These are phyloP conservation scores for Mythimna loreyi DNA, from an alignment of 2,888 invertebrate genomes.

Conservation along the genomic window DNA sequence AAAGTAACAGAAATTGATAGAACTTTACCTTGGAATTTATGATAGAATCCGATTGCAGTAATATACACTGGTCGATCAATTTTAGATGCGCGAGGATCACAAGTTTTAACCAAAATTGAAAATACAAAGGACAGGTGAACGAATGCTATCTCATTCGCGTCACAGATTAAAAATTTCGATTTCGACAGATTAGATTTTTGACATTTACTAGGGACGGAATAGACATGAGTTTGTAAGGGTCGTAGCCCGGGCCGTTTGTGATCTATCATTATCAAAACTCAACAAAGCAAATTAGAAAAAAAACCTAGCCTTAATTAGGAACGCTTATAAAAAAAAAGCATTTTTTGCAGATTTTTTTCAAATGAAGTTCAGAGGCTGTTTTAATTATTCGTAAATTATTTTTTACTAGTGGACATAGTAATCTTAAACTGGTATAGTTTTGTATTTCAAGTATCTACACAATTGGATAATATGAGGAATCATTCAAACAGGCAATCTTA, in stretches of 20 bases:
- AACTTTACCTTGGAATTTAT: constrained; percentile 45
- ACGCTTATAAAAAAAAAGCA: too few relatives aligned
- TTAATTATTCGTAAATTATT: too few relatives aligned
- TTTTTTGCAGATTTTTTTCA: too few relatives aligned
- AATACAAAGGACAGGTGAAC: constrained; percentile 44
- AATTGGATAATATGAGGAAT: too few relatives aligned
- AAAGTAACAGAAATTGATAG: not conserved
- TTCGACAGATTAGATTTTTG: constrained; percentile 20
- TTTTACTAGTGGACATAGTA: too few relatives aligned
- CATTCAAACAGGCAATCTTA: too few relatives aligned
- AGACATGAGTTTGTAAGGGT: not conserved
- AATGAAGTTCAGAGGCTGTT: too few relatives aligned
- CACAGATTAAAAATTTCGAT: constrained; percentile 40
- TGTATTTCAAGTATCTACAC: too few relatives aligned
- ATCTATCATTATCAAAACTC: not conserved
- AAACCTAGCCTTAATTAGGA: too few relatives aligned
- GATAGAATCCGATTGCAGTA: constrained; percentile 18
- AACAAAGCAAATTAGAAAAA: too few relatives aligned
- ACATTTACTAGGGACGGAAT: constrained; percentile 20
- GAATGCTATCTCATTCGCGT: constrained; percentile 43
- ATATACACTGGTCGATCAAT: constrained; percentile 34
- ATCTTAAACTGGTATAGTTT: too few relatives aligned
- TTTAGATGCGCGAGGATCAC: constrained; percentile 39
- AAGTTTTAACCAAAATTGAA: constrained; percentile 34
- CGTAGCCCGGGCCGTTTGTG: too few relatives aligned